phyloP scores from a whole-genome alignment of 1,140 invertebrate species.

The Argopecten irradians region DNA sequence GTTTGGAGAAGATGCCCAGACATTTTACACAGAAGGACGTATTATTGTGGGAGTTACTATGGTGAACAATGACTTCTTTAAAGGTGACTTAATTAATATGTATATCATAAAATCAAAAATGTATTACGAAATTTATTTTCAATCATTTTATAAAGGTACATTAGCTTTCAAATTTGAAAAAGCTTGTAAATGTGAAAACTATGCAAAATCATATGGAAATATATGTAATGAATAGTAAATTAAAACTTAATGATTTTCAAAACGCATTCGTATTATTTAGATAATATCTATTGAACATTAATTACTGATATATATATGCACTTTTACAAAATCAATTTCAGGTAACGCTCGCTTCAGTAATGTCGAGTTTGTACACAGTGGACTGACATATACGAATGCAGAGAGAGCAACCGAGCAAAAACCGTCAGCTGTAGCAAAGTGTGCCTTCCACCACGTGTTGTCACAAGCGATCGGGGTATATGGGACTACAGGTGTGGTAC shows the following conservation, averaged over 20 bases:
- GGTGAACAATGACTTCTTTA: not conserved
- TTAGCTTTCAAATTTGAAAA: too few species aligned
- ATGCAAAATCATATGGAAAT: too few species aligned
- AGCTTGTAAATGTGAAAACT: too few species aligned
- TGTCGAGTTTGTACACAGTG: conserved; percentile 67
- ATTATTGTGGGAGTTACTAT: conserved; percentile 59
- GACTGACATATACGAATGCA: conserved; percentile 65
- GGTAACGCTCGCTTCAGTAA: conserved; percentile 66
- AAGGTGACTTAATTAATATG: conserved; percentile 28
- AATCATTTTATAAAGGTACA: too few species aligned
- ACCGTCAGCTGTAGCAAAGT: conserved; percentile 61
- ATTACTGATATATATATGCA: too few species aligned
- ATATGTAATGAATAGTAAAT: too few species aligned
- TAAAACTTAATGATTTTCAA: too few species aligned
- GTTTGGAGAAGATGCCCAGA: conserved; percentile 61
- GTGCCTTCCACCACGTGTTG: conserved; percentile 67
- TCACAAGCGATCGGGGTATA: conserved; percentile 68
- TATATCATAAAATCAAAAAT: too few species aligned
- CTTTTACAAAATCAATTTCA: conserved; percentile 42
- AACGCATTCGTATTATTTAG: too few species aligned
- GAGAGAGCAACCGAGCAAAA: conserved; percentile 45
- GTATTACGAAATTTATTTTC: too few species aligned
- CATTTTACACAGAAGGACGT: conserved; percentile 62
- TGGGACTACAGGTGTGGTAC: conserved; percentile 51
- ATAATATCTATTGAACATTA: too few species aligned